Base-by-base conservation (phyloP, 2,113 vertebrate genomes). In the Saiga tatarica region DNA sequence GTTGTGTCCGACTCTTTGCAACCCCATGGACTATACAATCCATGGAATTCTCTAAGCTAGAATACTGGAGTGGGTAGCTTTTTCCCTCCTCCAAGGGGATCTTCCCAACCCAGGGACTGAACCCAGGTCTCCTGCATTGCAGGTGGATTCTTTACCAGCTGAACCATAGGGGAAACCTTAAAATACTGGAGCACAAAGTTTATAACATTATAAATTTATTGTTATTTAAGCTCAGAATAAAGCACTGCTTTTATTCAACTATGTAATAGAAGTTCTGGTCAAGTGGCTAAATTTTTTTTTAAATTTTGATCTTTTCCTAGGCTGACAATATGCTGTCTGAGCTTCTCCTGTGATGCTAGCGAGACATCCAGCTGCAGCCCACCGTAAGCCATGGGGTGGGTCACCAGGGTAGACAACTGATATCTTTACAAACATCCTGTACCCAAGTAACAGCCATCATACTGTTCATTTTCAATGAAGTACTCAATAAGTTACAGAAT, bases 81-180 rank as follows among this genome's bases (percentile, higher is more conserved):
- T 39, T 25, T 25, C 19, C n/a, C 67, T 25, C 2, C 21, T 74
- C n/a, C 36, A 25, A 21, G 36, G 21, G 19, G 67, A 74, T 25
- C 9, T 74, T 74, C 67, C 10, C 5, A 74, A 74, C 21, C 36
- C 67, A 39, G 67, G 19, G 10, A 74, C 39, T 74, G 36, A 74
- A 74, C 36, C n/a, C 36, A 39, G n/a, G 36, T 74, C n/a, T 74
- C 36, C 19, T 0, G 0, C 21, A 74, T 25, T 74, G 36, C 67
- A 74, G 36, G 21, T 6, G 19, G 36, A 74, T 74, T 25, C 21
- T 39, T 74, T 39, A 39, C 67, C 67, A 39, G 67, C 11, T 74
- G 17, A 74, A 39, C 21, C 67, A 74, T 39, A 39, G 11, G 11
- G 21, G 19, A 74, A 74, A 39, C 19, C 19, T 36, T 25, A 23